phyloP scores from a whole-genome alignment of 2,113 vertebrate species.

The Marcusenius ussheri region DNA sequence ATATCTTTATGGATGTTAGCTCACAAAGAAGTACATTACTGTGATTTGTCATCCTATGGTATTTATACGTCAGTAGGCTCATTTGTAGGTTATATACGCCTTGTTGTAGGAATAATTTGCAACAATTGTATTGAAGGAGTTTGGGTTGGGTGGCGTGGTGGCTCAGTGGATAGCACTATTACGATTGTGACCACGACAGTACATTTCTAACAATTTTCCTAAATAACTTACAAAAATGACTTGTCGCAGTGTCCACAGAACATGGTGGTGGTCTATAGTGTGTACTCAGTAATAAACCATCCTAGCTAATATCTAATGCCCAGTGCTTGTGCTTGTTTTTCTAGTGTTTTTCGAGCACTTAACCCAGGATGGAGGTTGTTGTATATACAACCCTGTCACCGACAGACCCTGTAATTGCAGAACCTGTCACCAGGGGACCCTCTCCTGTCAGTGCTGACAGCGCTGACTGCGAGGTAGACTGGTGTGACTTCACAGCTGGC shows the following conservation, averaged over 20 bases:
- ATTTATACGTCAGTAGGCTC: background rate
- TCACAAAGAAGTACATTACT: background rate
- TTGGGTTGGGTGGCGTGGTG: background rate
- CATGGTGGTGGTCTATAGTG: background rate
- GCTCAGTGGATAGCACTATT: background rate
- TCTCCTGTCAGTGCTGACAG: background rate
- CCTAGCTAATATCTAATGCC: background rate
- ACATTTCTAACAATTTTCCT: background rate
- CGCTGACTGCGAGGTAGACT: background rate
- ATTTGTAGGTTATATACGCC: background rate
- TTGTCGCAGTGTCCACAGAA: background rate
- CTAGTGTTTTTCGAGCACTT: background rate
- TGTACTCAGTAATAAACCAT: background rate
- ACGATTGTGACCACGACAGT: background rate
- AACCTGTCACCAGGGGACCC: background rate
- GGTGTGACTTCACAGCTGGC: background rate
- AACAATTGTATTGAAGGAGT: background rate
- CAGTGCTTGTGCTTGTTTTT: background rate
- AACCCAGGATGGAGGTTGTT: background rate
- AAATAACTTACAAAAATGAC: background rate
- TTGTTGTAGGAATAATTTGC: background rate
- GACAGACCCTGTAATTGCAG: background rate
- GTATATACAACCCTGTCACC: background rate
- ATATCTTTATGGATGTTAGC: background rate
- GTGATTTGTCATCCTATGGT: background rate